Evolutionary conservation across 2,888 invertebrate genomes (phyloP).

Genomic region (Aleiodes testaceus): DNA sequence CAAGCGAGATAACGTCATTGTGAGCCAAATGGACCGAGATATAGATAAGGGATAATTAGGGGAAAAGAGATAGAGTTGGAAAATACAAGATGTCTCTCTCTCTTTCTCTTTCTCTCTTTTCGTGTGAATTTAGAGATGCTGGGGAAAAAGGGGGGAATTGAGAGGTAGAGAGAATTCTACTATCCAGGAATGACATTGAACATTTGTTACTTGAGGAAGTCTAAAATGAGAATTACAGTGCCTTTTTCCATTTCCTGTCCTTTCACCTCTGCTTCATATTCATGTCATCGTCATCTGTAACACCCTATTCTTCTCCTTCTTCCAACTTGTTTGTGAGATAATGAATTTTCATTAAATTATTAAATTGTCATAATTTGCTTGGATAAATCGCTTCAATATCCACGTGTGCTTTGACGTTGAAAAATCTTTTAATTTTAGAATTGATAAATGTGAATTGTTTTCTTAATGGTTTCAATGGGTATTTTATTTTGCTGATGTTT

Average conservation of each 20-base stretch:
- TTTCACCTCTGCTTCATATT: conserved; percentile 40
- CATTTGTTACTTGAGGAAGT: conserved; percentile 68
- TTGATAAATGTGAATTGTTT: too few species aligned
- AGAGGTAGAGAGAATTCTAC: conserved; percentile 44
- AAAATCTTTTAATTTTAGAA: too few species aligned
- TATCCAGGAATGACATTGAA: conserved; percentile 61
- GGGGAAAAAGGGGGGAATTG: conserved; percentile 39
- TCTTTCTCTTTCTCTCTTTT: too few species aligned
- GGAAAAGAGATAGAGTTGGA: conserved; percentile 59
- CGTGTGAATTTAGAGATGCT: conserved; percentile 47
- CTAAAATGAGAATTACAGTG: conserved; percentile 57
- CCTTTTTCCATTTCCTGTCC: conserved; percentile 43
- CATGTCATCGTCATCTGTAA: conserved; percentile 43
- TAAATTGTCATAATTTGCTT: too few species aligned
- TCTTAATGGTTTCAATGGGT: too few species aligned
- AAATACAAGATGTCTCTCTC: too few species aligned
- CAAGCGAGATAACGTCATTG: conserved; percentile 70
- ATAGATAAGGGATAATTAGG: conserved; percentile 72
- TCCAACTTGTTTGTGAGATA: too few species aligned
- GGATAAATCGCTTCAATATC: too few species aligned
- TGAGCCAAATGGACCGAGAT: conserved; percentile 71
- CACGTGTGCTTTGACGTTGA: too few species aligned
- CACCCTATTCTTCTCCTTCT: conserved; percentile 35
- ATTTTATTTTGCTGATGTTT: too few species aligned
- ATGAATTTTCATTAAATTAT: too few species aligned